Evolutionary conservation across 2,113 vertebrate genomes (phyloP).

Genomic region (Pseudolaguvia tuberculata): DNA sequence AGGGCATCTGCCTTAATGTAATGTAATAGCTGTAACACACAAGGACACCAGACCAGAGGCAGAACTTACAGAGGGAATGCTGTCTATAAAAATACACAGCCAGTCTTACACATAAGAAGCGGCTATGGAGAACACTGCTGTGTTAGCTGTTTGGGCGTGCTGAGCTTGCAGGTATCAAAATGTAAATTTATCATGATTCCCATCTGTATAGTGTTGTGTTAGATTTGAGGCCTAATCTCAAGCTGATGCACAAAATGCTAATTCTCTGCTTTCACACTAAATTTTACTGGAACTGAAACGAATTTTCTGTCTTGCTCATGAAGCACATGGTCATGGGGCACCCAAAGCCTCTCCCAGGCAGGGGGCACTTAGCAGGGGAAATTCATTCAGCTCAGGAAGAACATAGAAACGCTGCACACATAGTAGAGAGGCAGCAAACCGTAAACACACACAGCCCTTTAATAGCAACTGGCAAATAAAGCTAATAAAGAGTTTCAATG

Average conservation of each 20-base stretch:
- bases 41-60: not conserved
- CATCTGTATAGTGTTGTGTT: not conserved
- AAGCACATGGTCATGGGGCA: no score
- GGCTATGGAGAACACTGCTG: conserved; percentile 6
- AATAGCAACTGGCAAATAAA: no score
- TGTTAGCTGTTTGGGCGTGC: conserved; percentile 32
- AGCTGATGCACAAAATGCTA: not conserved
- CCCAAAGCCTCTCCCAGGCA: no score
- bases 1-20: no score
- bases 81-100: not conserved
- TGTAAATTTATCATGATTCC: conserved; percentile 2
- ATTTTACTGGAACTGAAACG: not conserved
- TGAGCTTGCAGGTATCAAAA: conserved; percentile 26
- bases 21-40: no score
- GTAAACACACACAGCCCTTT: no score
- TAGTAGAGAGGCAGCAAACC: no score
- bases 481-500: no score
- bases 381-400: no score
- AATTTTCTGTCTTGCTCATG: not conserved
- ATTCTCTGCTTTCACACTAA: not conserved
- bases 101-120: conserved; percentile 2
- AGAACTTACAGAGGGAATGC: not conserved
- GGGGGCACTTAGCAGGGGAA: no score
- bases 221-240: not conserved
- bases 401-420: no score